phyloP scores from a whole-genome alignment of 2,888 invertebrate genomes.

The Alcis repandata region DNA sequence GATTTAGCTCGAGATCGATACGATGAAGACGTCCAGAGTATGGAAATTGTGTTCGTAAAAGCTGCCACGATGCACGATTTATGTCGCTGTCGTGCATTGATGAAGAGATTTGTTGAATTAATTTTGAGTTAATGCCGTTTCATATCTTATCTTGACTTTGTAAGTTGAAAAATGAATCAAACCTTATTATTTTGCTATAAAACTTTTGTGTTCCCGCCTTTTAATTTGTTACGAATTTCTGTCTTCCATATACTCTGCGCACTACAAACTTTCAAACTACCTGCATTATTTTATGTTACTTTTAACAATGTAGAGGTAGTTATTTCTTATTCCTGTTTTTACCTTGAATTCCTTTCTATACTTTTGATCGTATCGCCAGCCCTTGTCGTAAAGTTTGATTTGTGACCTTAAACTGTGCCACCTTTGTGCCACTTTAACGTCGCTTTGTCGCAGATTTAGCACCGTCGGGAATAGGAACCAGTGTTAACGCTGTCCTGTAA shows the following conservation, averaged over 20 bases:
- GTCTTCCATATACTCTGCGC: too few species aligned
- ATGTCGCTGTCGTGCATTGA: conserved; percentile 14
- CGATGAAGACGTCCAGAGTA: conserved; percentile 21
- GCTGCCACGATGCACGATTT: conserved; percentile 5
- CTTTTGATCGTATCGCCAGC: too few species aligned
- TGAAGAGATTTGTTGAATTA: conserved; percentile 15
- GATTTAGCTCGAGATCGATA: conserved; percentile 5
- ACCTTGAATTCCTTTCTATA: too few species aligned
- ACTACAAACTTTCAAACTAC: too few species aligned
- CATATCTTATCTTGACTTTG: background rate
- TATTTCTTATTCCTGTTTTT: too few species aligned
- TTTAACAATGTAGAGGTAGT: too few species aligned
- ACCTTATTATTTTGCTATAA: too few species aligned
- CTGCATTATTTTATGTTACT: too few species aligned
- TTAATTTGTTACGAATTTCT: too few species aligned
- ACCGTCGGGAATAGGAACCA: background rate
- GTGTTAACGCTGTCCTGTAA: conserved; percentile 14
- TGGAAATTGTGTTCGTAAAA: conserved; percentile 25
- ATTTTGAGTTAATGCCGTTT: background rate
- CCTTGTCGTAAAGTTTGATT: background rate
- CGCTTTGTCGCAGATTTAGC: conserved; percentile 1
- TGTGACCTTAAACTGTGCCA: too few species aligned
- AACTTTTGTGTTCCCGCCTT: too few species aligned
- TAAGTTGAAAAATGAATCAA: too few species aligned
- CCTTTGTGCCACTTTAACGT: background rate